Base-by-base conservation (phyloP, 2,113 vertebrate genomes). In the Poeciliopsis prolifica region DNA sequence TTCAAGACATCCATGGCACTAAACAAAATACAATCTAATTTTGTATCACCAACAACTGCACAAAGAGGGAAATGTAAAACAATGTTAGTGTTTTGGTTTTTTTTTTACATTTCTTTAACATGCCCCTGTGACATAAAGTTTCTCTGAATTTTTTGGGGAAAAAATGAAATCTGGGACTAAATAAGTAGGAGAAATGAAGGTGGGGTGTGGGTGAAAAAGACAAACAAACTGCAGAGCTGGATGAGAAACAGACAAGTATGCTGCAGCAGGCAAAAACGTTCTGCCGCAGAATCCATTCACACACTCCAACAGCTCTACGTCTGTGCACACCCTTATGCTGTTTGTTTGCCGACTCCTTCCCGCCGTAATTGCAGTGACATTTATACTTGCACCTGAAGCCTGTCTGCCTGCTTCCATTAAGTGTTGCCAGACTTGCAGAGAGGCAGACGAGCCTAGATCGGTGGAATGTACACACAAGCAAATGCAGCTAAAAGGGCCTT, bases 311-410 rank as follows among this genome's bases (percentile, higher is more conserved):
- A 58, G 61, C 42, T 28, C 28, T 51, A 54, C 48, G 64, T 42
- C 58, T 26, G 42, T 77, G 78, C 68, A 68, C 44, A 58, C 40
- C 61, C 30, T 54, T 68, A 44, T 31, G 33, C 68, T 81, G 78
- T 91, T 89, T 90, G 86, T 86, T 86, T 92, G 82, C 82, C 70
- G 84, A 80, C 72, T 79, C 86, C 73, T 86, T 83, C 58, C 72
- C 2, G 2, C 75, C 15, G 30, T 92, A 92, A 93, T 92, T 87
- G 87, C 83, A 62, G 71, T 91, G 88, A 89, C 90, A 89, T 91
- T 93, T 87, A 86, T 90, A 90, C 87, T 90, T 87, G 78, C 84
- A 90, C 86, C 87, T 91, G 87, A 85, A 90, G 89, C 80, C 82
- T 80, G 87, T 81, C 87, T 90, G 86, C 87, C 84, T 83, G 74